These are phyloP conservation scores for Ornithorhynchus anatinus DNA, from an alignment of 2,113 vertebrate species.

Conservation along the genomic window DNA sequence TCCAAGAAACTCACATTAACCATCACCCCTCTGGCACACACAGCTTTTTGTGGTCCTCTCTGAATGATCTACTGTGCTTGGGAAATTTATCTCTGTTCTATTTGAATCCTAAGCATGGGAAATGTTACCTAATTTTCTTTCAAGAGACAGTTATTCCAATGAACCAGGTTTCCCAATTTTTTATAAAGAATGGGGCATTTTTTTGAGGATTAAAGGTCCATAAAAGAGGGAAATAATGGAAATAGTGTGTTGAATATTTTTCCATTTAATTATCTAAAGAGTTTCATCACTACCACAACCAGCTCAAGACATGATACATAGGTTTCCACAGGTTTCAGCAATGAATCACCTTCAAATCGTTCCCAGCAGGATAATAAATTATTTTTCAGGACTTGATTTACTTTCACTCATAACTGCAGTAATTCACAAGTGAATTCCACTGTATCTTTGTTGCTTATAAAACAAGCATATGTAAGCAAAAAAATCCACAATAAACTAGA, in stretches of 20 bases:
- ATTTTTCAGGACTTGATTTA: slow-evolving; percentile 54
- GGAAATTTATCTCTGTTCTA: not conserved
- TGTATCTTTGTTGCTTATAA: slow-evolving; percentile 35
- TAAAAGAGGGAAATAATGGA: slow-evolving; percentile 6
- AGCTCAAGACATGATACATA: slow-evolving; percentile 9
- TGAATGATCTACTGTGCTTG: not conserved
- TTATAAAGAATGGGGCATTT: slow-evolving; percentile 6
- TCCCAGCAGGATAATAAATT: slow-evolving; percentile 48
- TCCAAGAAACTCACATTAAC: too few relatives aligned
- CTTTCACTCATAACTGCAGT: slow-evolving; percentile 40
- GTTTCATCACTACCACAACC: slow-evolving; percentile 15
- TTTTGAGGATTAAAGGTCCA: not conserved
- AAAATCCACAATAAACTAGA: slow-evolving; percentile 15
- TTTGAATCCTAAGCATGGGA: slow-evolving; percentile 2
- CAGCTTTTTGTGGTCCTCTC: not conserved
- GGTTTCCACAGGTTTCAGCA: slow-evolving; percentile 41
- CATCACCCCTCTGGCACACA: too few relatives aligned
- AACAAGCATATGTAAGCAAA: slow-evolving; percentile 47
- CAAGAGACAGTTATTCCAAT: not conserved
- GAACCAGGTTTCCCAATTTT: not conserved
- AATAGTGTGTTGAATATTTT: slow-evolving; percentile 26
- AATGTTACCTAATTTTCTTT: not conserved
- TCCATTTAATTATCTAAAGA: not conserved
- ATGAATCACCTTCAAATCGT: slow-evolving; percentile 54
- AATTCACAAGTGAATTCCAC: slow-evolving; percentile 52